Base-by-base conservation (phyloP, 1,140 invertebrate genomes). In the Drosophila quadrilineata region DNA sequence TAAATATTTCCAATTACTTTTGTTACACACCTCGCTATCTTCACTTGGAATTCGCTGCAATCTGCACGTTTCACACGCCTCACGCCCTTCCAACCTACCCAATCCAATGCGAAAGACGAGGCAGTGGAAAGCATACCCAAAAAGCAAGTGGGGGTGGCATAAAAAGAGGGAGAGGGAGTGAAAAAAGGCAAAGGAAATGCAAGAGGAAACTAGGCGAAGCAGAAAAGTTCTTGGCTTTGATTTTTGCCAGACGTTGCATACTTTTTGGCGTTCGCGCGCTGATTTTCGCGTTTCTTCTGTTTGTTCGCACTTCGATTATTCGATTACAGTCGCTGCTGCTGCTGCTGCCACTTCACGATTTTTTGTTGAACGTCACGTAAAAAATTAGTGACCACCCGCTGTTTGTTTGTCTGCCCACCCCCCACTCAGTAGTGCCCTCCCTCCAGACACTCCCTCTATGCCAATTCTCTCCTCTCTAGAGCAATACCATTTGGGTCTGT, bases 331-430 rank as follows among this genome's bases (percentile, higher is more conserved):
- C 43, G 52, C 62, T 76, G 71, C 71, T 72, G 72, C 48, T 53
- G n/a, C n/a, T n/a, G n/a, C n/a, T n/a, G n/a, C n/a, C n/a, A n/a
- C n/a, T n/a, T n/a, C n/a, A n/a, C n/a, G n/a, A n/a, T n/a, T n/a
- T n/a, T n/a, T n/a, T n/a, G n/a, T n/a, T n/a, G n/a, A 46, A 63
- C 67, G 77, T 76, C 77, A 82, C 77, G 77, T 82, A 82, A 84
- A 82, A 82, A 82, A 82, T 84, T 77, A 84, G 69, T 82, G 73
- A 77, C 73, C 76, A 36, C 76, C 76, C 72, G 77, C 69, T 73
- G 77, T 75, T 75, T 60, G 66, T 41, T 72, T 58, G n/a, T n/a
- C n/a, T 33, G n/a, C 33, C 40, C 45, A n/a, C 21, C 57, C 16
- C 33, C 33, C 17, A n/a, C n/a, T n/a, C n/a, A n/a, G n/a, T n/a